phyloP scores from a whole-genome alignment of 2,113 vertebrate species.

The zebrafish (Danio rerio) region DNA sequence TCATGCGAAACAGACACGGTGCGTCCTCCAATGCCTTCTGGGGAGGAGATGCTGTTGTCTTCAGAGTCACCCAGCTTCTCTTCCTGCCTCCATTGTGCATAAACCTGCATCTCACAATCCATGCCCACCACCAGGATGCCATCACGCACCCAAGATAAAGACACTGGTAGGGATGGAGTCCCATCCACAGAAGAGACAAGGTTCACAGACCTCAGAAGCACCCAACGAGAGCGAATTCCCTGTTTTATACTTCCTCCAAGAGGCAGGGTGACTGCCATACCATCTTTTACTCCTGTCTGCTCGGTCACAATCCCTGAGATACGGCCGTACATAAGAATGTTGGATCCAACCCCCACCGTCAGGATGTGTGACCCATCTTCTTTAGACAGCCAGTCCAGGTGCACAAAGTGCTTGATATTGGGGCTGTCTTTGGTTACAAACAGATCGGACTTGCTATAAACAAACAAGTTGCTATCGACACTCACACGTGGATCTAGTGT shows the following conservation, averaged over 20 bases:
- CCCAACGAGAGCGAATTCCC: conserved; percentile 94
- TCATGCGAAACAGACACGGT: conserved; percentile 70
- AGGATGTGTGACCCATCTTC: conserved; percentile 98
- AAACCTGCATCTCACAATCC: conserved; percentile 99
- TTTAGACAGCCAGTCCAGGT: conserved; percentile 98
- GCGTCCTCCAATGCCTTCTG: conserved; percentile 74
- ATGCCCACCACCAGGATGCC: conserved; percentile 97
- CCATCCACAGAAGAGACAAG: conserved; percentile 94
- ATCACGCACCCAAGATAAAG: conserved; percentile 96
- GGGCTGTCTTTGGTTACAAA: conserved; percentile 90
- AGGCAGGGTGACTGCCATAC: conserved; percentile 92
- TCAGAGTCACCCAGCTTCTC: conserved; percentile 83
- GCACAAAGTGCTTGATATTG: conserved; percentile 96
- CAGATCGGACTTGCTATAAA: conserved; percentile 93
- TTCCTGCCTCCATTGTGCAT: conserved; percentile 95
- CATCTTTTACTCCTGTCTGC: conserved; percentile 90
- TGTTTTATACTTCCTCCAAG: conserved; percentile 98
- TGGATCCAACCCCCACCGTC: conserved; percentile 95
- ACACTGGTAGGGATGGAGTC: conserved; percentile 94
- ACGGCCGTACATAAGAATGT: conserved; percentile 97
- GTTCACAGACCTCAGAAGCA: conserved; percentile 90
- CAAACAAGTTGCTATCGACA: conserved; percentile 97
- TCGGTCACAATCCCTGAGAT: conserved; percentile 94
- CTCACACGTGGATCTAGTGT: conserved; percentile 92
- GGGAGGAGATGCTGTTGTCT: conserved; percentile 69